A percentile compares a stretch with the other conserved stretches of the same genome.
Conservation (phyloP, 1,140 invertebrate genomes). For the Laodelphax striatellus region DNA sequence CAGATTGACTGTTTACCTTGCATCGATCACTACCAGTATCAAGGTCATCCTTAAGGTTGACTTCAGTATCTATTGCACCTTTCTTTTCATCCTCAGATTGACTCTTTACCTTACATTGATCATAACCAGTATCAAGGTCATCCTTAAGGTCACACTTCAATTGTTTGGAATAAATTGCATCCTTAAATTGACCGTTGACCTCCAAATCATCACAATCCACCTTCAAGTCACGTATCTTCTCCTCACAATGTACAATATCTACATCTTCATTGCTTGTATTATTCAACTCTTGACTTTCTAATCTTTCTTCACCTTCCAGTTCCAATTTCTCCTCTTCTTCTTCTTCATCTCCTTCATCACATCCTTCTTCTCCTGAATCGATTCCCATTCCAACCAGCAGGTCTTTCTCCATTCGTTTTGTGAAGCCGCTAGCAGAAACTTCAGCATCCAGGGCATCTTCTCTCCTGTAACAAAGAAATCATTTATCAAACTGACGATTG, state of each 20-base stretch:
- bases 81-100: no score
- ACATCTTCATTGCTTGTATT: no score
- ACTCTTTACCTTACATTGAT: no score
- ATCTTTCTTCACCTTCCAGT: conserved; percentile 25
- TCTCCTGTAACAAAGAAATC: conserved; percentile 40
- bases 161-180: not conserved
- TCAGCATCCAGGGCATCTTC: conserved; percentile 79
- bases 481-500: not conserved
- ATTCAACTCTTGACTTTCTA: no score
- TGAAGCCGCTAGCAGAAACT: conserved; percentile 82
- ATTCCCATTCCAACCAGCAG: conserved; percentile 42
- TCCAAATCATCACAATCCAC: conserved; percentile 16
- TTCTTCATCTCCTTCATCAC: no score
- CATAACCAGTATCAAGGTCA: not conserved
- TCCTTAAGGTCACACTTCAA: not conserved
- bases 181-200: not conserved
- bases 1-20: no score
- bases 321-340: conserved; percentile 28
- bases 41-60: no score
- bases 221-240: conserved; percentile 24
- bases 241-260: conserved; percentile 21
- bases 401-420: conserved; percentile 71
- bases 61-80: no score
- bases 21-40: no score
- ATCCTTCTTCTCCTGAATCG: conserved; percentile 30